Evolutionary conservation across 2,888 invertebrate species (phyloP).

Genomic region (Ophion ventricosus): DNA sequence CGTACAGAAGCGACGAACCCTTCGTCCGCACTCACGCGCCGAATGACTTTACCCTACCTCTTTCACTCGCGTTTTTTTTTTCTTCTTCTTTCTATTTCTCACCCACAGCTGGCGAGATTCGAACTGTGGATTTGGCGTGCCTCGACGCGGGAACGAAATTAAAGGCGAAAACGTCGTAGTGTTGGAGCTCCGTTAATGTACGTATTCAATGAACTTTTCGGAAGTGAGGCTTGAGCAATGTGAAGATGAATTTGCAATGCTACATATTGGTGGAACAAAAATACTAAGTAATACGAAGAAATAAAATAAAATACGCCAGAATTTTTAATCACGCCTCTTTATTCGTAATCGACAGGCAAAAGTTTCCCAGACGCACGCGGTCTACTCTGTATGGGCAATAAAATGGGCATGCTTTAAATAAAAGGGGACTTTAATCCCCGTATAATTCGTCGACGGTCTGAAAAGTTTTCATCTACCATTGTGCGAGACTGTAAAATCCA

Average conservation of each 20-base stretch:
- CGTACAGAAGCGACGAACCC: slow-evolving; percentile 61
- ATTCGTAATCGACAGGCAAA: not conserved
- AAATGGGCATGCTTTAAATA: slow-evolving; percentile 12
- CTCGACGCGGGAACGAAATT: slow-evolving; percentile 35
- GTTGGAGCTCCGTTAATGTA: slow-evolving; percentile 27
- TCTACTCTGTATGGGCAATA: not conserved
- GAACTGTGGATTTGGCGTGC: slow-evolving; percentile 24
- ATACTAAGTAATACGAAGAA: not conserved
- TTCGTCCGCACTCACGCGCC: slow-evolving; percentile 48
- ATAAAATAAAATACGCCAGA: not conserved
- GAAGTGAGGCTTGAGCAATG: not conserved
- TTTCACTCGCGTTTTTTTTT: not conserved
- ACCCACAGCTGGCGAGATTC: slow-evolving; percentile 13
- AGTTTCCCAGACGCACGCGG: not conserved
- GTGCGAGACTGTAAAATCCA: slow-evolving; percentile 57
- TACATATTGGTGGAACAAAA: not conserved
- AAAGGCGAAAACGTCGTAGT: slow-evolving; percentile 33
- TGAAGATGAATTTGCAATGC: not conserved
- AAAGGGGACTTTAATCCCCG: slow-evolving; percentile 55
- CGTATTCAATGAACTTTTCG: slow-evolving; percentile 15
- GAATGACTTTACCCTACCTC: slow-evolving; percentile 58
- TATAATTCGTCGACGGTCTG: slow-evolving; percentile 62
- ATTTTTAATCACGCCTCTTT: too few relatives aligned
- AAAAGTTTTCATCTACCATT: slow-evolving; percentile 57
- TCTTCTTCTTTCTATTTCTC: slow-evolving; percentile 5